These are phyloP conservation scores for Ophion costatus DNA, from an alignment of 2,888 invertebrate species.

Conservation along the genomic window DNA sequence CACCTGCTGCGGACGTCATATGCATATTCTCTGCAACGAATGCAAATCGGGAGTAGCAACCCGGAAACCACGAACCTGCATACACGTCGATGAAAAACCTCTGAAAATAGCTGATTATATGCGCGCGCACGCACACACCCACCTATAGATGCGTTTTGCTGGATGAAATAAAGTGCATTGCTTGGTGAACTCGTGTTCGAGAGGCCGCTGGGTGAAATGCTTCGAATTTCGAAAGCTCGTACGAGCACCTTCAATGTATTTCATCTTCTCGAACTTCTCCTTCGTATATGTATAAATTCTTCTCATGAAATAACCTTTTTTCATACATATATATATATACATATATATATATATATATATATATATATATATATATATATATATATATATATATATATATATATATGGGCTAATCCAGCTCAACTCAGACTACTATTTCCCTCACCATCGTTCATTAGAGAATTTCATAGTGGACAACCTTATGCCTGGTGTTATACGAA, in stretches of 20 bases:
- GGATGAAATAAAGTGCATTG: conserved; percentile 15
- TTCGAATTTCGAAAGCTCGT: conserved; percentile 65
- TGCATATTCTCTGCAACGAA: conserved; percentile 4
- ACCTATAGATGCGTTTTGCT: background rate
- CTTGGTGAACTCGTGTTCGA: conserved; percentile 29
- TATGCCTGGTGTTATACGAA: too few species aligned
- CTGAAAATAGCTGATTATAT: conserved; percentile 52
- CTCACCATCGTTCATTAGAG: too few species aligned
- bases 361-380: too few species aligned
- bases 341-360: too few species aligned
- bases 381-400: background rate
- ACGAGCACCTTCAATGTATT: conserved; percentile 63
- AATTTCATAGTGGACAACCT: too few species aligned
- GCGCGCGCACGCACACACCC: background rate
- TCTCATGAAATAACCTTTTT: background rate
- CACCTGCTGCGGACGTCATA: background rate
- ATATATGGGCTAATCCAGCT: too few species aligned
- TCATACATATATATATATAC: too few species aligned
- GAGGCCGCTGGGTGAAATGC: conserved; percentile 53
- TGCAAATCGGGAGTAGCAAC: background rate
- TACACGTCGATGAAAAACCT: conserved; percentile 19
- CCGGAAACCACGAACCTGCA: background rate
- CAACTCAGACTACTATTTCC: too few species aligned
- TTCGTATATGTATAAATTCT: background rate
- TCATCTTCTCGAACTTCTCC: conserved; percentile 55